Evolutionary conservation across 2,797 vertebrate genomes (phyloP).

Genomic region (Hydrocynus forskahlii): DNA sequence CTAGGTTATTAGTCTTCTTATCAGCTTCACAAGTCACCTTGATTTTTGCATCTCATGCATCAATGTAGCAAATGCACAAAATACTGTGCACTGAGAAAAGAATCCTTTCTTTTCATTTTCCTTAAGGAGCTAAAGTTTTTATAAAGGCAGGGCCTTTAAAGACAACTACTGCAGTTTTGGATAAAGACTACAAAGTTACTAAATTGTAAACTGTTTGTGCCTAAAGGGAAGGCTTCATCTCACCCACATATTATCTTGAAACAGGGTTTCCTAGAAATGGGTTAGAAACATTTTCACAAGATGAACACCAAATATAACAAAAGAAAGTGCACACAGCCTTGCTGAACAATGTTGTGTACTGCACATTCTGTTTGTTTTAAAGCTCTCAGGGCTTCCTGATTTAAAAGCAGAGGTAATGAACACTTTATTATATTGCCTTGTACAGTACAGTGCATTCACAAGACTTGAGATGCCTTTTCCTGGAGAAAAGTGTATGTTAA

Average conservation of each 20-base stretch:
- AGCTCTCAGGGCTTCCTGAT: constrained; percentile 38
- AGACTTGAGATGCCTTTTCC: constrained; percentile 43
- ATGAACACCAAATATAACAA: neutral
- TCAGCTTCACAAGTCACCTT: constrained; percentile 20
- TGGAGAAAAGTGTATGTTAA: constrained; percentile 29
- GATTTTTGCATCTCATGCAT: neutral
- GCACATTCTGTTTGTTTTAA: constrained; percentile 31
- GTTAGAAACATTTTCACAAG: constrained; percentile 6
- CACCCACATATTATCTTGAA: neutral
- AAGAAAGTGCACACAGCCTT: neutral
- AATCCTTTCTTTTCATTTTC: neutral
- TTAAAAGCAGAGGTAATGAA: constrained; percentile 29
- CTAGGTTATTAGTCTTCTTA: constrained; percentile 22
- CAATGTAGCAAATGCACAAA: neutral
- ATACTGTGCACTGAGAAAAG: neutral
- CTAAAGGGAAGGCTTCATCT: constrained; percentile 17
- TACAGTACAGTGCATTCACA: constrained; percentile 33
- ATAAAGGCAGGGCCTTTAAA: neutral
- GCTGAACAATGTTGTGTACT: constrained; percentile 6
- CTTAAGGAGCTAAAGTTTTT: neutral
- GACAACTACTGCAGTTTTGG: neutral
- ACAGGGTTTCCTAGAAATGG: neutral
- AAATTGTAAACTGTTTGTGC: neutral
- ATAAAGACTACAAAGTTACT: neutral
- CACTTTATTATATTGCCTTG: constrained; percentile 23